Percentiles rank a stretch among this genome's conserved stretches.
These are phyloP conservation scores for Ctenicera cuprea DNA, from an alignment of 2,888 invertebrate genomes.

Conservation along the genomic window DNA sequence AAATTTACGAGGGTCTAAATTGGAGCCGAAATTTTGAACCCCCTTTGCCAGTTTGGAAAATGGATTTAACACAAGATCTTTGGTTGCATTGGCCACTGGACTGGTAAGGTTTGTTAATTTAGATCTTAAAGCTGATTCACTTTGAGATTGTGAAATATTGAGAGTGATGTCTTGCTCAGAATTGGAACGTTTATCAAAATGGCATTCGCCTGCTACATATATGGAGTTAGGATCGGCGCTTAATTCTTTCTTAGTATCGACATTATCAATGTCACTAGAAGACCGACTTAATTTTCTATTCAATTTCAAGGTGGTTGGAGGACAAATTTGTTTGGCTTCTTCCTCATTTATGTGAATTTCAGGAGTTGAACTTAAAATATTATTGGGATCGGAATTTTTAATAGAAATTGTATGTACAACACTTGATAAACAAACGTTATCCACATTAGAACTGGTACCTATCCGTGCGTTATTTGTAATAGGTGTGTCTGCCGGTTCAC, in stretches of 20 bases:
- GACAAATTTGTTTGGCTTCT: conserved; percentile 70
- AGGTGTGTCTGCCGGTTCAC: conserved; percentile 24
- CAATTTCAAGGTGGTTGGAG: conserved; percentile 76
- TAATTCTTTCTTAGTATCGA: conserved; percentile 53
- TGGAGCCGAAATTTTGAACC: conserved; percentile 88
- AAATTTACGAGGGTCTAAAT: conserved; percentile 89
- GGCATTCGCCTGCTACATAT: conserved; percentile 53
- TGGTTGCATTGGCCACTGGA: conserved; percentile 79
- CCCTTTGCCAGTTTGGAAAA: conserved; percentile 91
- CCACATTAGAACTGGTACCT: conserved; percentile 67
- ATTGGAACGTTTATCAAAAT: conserved; percentile 73
- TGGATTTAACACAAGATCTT: conserved; percentile 82
- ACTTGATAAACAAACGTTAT: conserved; percentile 69
- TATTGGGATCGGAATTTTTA: conserved; percentile 57
- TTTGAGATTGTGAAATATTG: conserved; percentile 85
- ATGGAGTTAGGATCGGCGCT: conserved; percentile 52
- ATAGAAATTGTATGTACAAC: conserved; percentile 70
- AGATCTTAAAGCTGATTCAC: conserved; percentile 83
- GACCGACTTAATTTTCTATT: conserved; percentile 82
- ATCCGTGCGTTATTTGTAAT: conserved; percentile 68
- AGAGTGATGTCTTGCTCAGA: conserved; percentile 82
- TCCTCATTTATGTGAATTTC: conserved; percentile 69
- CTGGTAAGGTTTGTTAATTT: conserved; percentile 77
- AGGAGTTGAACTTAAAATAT: conserved; percentile 58
- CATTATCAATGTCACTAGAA: conserved; percentile 78